Conservation (phyloP, 2,797 vertebrate genomes). For the Manis crassicaudata region DNA sequence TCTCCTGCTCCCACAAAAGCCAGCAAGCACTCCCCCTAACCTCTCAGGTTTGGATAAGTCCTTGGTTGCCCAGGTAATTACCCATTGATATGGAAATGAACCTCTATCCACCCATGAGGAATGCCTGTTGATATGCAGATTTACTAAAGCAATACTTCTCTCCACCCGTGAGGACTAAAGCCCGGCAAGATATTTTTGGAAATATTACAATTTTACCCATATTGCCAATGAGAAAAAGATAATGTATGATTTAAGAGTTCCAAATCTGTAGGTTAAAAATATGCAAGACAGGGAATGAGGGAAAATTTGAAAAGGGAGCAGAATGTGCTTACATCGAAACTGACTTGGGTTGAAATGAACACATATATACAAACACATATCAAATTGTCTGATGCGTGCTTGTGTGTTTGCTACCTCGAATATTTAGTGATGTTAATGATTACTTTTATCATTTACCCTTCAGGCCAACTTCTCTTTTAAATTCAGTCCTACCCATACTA, state of each 20-base stretch:
- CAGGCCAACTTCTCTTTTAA: slow-evolving; percentile 33
- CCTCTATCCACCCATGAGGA: too few relatives aligned
- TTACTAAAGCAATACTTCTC: too few relatives aligned
- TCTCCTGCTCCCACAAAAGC: too few relatives aligned
- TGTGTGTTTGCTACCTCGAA: background rate
- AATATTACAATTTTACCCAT: too few relatives aligned
- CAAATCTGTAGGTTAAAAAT: slow-evolving; percentile 58
- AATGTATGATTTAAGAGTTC: slow-evolving; percentile 31
- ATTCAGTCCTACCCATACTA: background rate
- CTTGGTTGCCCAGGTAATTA: too few relatives aligned
- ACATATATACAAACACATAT: background rate
- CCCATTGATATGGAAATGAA: too few relatives aligned
- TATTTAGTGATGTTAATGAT: background rate
- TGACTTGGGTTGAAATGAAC: background rate
- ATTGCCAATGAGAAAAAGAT: slow-evolving; percentile 37
- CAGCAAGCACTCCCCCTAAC: too few relatives aligned
- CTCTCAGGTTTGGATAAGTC: too few relatives aligned
- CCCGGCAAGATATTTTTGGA: too few relatives aligned
- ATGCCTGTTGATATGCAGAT: too few relatives aligned
- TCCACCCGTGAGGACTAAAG: too few relatives aligned
- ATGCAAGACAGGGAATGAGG: background rate
- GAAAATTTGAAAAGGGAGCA: background rate
- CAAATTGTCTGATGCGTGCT: background rate
- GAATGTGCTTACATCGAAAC: background rate
- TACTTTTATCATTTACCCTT: slow-evolving; percentile 22